Evolutionary conservation across 2,888 invertebrate species (phyloP).

Genomic region (Aethes cnicana): DNA sequence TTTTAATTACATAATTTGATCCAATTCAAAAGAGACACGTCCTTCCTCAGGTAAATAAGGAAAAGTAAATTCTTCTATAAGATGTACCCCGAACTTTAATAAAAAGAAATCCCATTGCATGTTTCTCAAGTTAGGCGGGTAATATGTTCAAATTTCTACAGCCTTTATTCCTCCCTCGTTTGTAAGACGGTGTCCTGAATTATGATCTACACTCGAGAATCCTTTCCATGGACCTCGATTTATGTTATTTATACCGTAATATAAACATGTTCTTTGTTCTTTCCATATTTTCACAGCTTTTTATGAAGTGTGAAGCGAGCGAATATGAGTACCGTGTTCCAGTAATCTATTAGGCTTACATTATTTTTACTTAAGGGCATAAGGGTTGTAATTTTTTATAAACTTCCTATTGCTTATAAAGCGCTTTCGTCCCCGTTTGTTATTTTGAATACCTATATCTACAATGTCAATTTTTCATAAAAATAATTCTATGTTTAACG

Average conservation of each 20-base stretch:
- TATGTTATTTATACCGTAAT: slow-evolving; percentile 28
- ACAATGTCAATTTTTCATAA: neutral
- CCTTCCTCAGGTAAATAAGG: no score
- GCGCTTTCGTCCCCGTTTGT: no score
- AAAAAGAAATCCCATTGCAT: no score
- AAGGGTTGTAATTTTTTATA: no score
- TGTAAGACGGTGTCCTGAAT: slow-evolving; percentile 27
- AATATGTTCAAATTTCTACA: slow-evolving; percentile 1
- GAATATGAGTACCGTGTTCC: neutral
- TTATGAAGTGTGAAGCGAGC: slow-evolving; percentile 21
- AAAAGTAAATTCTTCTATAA: no score
- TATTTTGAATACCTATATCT: no score
- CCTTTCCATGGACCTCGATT: slow-evolving; percentile 17
- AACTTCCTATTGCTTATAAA: no score
- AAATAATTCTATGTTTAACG: neutral
- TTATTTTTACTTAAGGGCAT: no score
- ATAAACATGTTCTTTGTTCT: slow-evolving; percentile 25
- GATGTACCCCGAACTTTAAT: no score
- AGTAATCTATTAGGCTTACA: no score
- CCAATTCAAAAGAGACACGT: no score
- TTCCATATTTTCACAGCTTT: slow-evolving; percentile 21
- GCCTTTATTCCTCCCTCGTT: slow-evolving; percentile 11
- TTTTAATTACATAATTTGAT: neutral
- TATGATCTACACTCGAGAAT: slow-evolving; percentile 25
- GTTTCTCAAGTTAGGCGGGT: neutral